phyloP scores from a whole-genome alignment of 2,113 vertebrate species.

The Trogon melanurus region DNA sequence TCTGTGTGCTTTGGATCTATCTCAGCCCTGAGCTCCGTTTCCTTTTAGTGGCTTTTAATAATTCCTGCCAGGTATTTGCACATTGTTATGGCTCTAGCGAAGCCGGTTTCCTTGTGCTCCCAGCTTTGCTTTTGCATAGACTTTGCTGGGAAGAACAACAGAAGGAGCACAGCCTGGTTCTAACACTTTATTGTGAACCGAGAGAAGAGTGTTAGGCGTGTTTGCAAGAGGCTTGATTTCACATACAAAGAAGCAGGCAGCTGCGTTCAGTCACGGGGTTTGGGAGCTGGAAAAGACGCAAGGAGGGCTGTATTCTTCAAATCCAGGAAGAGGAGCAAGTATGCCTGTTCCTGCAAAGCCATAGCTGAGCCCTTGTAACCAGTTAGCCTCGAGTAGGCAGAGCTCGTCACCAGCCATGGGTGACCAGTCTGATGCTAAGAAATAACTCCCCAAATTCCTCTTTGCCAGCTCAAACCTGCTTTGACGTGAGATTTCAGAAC shows the following conservation, averaged over 20 bases:
- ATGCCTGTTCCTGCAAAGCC: not conserved
- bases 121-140: not conserved
- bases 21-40: slow-evolving; percentile 20
- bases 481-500: not conserved
- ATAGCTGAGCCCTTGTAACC: not conserved
- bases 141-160: not conserved
- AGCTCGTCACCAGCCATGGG: not conserved
- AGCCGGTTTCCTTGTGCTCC: not conserved
- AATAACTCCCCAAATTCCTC: not conserved
- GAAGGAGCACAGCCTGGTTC: not conserved
- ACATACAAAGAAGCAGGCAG: not conserved
- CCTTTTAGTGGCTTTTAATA: slow-evolving; percentile 44
- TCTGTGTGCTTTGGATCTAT: not conserved
- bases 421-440: not conserved
- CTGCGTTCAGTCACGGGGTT: not conserved
- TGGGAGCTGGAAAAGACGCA: not conserved
- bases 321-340: not conserved
- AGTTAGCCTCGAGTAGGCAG: not conserved
- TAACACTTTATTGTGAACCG: accelerated
- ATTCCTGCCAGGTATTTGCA: slow-evolving; percentile 42
- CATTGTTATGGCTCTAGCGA: not conserved
- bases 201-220: not conserved
- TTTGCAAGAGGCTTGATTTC: not conserved
- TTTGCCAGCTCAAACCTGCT: not conserved
- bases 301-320: not conserved